These are phyloP conservation scores for Troilus luridus DNA, from an alignment of 2,888 invertebrate species.

Conservation along the genomic window DNA sequence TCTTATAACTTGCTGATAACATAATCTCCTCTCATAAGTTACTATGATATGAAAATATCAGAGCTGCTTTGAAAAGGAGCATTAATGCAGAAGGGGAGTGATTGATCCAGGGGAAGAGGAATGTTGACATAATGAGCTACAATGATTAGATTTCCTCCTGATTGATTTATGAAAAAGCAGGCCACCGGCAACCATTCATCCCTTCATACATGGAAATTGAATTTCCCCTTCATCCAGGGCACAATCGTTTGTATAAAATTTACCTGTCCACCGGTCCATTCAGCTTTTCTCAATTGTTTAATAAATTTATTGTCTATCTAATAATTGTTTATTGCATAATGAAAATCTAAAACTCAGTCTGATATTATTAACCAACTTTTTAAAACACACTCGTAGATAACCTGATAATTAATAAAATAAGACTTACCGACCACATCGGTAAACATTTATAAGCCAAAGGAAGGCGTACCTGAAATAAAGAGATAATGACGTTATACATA, in stretches of 20 bases:
- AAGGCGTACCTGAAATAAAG: not conserved
- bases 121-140: conserved; percentile 25
- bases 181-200: not conserved
- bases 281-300: not conserved
- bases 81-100: not conserved
- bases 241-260: not conserved
- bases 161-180: conserved; percentile 38
- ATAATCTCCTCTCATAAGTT: not conserved
- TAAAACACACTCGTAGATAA: not conserved
- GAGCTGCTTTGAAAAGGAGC: not conserved
- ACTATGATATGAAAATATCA: not conserved
- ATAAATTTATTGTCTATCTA: not conserved
- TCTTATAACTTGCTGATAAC: not conserved
- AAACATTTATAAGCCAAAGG: not conserved
- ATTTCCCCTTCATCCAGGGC: not conserved
- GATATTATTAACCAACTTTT: not conserved
- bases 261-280: not conserved
- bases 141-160: conserved; percentile 18
- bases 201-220: conserved; percentile 28
- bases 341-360: not conserved
- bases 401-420: not conserved
- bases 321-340: not conserved
- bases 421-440: not conserved
- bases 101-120: not conserved
- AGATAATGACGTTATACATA: too few relatives aligned